A percentile compares a stretch with the other conserved stretches of the same genome.
phyloP scores from a whole-genome alignment of 2,113 vertebrate genomes.

The Panthera leo region DNA sequence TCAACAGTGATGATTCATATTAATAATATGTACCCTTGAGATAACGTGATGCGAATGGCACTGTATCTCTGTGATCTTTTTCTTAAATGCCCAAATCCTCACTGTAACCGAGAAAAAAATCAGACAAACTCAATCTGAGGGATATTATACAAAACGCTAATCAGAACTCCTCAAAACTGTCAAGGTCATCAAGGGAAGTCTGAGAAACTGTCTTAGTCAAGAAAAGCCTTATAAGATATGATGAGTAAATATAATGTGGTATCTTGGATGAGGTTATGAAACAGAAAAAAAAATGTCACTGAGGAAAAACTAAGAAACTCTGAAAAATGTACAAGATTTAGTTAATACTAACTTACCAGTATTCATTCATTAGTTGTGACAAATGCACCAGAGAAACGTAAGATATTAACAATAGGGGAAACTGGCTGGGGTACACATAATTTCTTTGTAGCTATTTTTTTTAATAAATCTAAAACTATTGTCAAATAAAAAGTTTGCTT shows the following conservation, averaged over 20 bases:
- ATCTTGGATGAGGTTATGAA: background rate
- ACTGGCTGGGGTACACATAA: background rate
- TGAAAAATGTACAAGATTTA: background rate
- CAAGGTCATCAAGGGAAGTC: background rate
- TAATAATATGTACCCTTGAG: background rate
- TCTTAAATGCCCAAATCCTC: background rate
- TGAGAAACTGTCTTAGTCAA: background rate
- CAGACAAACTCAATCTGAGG: background rate
- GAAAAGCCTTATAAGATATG: background rate
- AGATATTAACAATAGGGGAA: background rate
- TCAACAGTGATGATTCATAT: background rate
- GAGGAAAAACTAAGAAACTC: background rate
- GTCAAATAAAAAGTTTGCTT: background rate
- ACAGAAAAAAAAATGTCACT: background rate
- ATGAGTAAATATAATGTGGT: background rate
- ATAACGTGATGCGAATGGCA: background rate
- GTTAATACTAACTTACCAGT: background rate
- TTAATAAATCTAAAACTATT: background rate
- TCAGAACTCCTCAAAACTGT: background rate
- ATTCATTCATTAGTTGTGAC: background rate
- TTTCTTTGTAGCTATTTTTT: background rate
- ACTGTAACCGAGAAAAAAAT: background rate
- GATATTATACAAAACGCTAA: background rate
- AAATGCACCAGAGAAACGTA: background rate
- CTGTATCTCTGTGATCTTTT: background rate